These are phyloP conservation scores for Hydrocynus forskahlii DNA, from an alignment of 2,797 vertebrate species.

Conservation along the genomic window DNA sequence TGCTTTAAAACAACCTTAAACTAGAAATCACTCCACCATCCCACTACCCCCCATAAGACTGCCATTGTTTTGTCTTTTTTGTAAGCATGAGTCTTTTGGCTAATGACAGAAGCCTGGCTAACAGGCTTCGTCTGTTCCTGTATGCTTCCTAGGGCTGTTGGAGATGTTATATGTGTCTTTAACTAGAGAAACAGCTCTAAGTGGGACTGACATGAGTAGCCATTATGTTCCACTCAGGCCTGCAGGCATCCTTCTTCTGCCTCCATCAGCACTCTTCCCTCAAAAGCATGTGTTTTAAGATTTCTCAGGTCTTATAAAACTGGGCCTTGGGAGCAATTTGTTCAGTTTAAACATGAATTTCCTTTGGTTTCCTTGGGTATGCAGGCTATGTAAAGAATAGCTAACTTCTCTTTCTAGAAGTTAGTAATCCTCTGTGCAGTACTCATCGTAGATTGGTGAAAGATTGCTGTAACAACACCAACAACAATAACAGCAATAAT, in stretches of 20 bases:
- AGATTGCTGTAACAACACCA: no score
- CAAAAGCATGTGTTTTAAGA: not conserved
- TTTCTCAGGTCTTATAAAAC: not conserved
- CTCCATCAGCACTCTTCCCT: not conserved
- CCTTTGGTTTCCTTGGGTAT: not conserved
- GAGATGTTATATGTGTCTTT: constrained; percentile 7
- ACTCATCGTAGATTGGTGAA: no score
- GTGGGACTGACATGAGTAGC: constrained; percentile 24
- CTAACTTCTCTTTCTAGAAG: not conserved
- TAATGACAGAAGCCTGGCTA: constrained; percentile 15
- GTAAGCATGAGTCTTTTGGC: constrained; percentile 1
- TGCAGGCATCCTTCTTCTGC: not conserved
- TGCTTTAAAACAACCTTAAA: no score
- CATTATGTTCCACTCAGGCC: not conserved
- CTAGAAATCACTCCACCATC: not conserved
- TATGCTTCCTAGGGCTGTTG: not conserved
- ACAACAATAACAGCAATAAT: no score
- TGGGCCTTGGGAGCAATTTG: not conserved
- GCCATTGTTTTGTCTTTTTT: not conserved
- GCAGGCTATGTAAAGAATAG: not conserved
- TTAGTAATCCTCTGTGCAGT: not conserved
- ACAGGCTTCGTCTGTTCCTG: not conserved
- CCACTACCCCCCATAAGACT: not conserved
- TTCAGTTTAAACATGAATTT: not conserved
- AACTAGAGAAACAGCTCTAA: constrained; percentile 27